Base-by-base conservation (phyloP, 30 jellyfish, hydroid and myxozoan species). In the Aurelia aurita region DNA sequence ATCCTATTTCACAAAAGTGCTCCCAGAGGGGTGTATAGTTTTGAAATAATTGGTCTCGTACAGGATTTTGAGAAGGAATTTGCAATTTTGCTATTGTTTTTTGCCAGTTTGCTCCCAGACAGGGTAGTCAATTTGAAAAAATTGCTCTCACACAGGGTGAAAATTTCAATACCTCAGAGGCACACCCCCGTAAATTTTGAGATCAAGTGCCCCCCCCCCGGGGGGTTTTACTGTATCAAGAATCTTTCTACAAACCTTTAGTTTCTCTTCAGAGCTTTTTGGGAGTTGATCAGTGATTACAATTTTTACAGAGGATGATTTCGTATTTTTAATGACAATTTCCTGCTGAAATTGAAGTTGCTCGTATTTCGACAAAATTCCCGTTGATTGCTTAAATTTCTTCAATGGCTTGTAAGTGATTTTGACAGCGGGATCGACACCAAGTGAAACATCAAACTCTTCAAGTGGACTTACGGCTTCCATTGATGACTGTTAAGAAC, bases 341-440 rank as follows among this genome's bases (percentile, higher is more conserved):
- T 73, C 83, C 54, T 92, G 98, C 18, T 87, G 96, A 62, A n/a
- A 92, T 27, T 82, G 72, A 25, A 57, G 47, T 18, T 66, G 82
- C 31, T 23, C 59, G 27, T 10, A 28, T 71, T 92, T 92, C 4
- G 97, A 72, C 23, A 92, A 43, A 16, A 92, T 20, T 9, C 98
- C 98, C 65, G 90, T 61, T 46, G 58, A 80, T 58, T 92, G 91
- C 73, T 69, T 86, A 53, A 69, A 87, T 45, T 92, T 86, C 58
- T 73, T 75, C 92, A 92, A 43, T 13, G 98, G 98, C 46, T 92
- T 79, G 87, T 92, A 87, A 35, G 98, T 92, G 29, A 92, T 87
- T 77, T 92, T 92, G 28, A 92, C 95, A 16, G 98, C 82, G 0
- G 98, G 93, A 69, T 92, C 98, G 22, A 72, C 97, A 54, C 98